Percentiles rank a stretch among this genome's conserved stretches.
Conservation (phyloP, 2,888 invertebrate genomes). For the Congeria kusceri region DNA sequence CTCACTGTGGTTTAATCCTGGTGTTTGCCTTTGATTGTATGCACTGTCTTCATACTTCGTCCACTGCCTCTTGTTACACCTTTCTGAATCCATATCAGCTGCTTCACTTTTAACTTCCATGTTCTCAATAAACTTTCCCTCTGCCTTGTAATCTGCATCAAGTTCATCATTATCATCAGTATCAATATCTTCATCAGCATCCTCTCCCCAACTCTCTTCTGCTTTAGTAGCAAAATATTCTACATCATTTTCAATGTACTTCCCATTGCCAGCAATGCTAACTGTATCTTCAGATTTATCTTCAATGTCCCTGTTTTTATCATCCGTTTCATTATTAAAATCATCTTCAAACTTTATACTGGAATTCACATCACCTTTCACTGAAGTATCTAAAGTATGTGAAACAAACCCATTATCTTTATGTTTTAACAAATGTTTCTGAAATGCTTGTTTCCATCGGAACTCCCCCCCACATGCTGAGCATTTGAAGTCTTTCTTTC, state of each 20-base stretch:
- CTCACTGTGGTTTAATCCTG: no score
- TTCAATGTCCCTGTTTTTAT: neutral
- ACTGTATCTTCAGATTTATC: neutral
- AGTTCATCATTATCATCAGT: neutral
- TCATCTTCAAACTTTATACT: neutral
- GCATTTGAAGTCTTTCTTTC: conserved; percentile 35
- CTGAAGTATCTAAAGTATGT: neutral
- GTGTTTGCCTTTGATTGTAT: no score
- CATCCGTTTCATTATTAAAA: neutral
- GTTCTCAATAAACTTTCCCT: no score
- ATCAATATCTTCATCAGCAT: conserved; percentile 1
- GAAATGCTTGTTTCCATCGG: conserved; percentile 43
- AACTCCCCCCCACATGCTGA: conserved; percentile 32
- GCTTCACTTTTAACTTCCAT: no score
- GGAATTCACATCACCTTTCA: neutral
- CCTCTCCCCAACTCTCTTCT: neutral
- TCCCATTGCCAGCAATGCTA: neutral
- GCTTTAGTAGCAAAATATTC: conserved; percentile 5
- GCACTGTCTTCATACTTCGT: no score
- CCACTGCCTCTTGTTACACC: no score
- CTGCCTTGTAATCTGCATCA: neutral
- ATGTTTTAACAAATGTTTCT: conserved; percentile 40
- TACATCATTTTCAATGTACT: neutral
- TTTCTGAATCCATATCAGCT: no score
- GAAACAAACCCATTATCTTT: neutral